Conservation (phyloP, 2,113 vertebrate species). For the Myotis brandtii region DNA sequence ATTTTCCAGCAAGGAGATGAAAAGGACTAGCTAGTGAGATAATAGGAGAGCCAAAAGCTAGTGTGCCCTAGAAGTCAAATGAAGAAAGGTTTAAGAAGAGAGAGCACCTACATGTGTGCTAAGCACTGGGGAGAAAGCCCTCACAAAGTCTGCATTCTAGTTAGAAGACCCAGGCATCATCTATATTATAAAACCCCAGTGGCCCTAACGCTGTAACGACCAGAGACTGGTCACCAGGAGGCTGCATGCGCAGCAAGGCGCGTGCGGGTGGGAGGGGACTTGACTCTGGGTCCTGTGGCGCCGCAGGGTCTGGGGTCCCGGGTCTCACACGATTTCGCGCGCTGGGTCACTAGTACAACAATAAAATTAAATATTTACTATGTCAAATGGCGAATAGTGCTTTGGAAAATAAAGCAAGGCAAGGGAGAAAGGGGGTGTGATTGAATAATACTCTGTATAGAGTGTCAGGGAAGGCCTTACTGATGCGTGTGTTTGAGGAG, state of each 20-base stretch:
- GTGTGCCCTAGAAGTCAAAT: neutral
- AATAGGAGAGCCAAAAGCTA: neutral
- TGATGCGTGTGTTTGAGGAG: neutral
- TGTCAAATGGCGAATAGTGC: neutral
- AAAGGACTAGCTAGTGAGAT: neutral
- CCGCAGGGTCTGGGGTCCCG: too few relatives aligned
- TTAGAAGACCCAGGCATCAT: neutral
- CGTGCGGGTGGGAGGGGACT: too few relatives aligned
- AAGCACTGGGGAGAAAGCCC: neutral
- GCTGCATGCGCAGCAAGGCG: too few relatives aligned
- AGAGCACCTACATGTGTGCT: neutral
- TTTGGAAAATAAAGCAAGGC: neutral
- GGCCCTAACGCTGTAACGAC: too few relatives aligned
- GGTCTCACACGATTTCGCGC: too few relatives aligned
- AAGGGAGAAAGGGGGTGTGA: neutral
- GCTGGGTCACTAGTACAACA: neutral
- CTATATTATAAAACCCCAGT: too few relatives aligned
- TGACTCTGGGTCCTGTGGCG: too few relatives aligned
- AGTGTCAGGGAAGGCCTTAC: neutral
- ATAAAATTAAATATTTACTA: neutral
- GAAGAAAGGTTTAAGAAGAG: neutral
- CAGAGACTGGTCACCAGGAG: too few relatives aligned
- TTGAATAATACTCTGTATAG: neutral
- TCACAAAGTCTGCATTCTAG: neutral
- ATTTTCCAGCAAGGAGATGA: slow-evolving; percentile 4